A percentile compares a stretch with the other conserved stretches of the same genome.
phyloP scores from a whole-genome alignment of 2,113 vertebrate genomes.

The Hippocampus guttulatus region DNA sequence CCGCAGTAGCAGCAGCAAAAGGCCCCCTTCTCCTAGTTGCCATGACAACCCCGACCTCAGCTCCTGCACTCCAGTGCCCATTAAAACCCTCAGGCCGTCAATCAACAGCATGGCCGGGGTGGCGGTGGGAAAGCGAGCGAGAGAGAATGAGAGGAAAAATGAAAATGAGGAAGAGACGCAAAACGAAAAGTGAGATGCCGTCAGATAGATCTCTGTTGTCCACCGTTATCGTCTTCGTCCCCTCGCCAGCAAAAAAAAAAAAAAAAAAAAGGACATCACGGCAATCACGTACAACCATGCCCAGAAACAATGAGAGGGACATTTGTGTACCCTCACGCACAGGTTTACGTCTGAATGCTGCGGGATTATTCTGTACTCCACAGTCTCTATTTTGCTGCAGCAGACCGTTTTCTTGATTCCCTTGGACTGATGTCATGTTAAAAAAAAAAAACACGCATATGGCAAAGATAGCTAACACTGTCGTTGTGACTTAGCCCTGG shows the following conservation, averaged over 20 bases:
- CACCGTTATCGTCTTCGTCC: slow-evolving; percentile 40
- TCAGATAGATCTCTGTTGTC: slow-evolving; percentile 67
- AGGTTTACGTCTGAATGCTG: neutral
- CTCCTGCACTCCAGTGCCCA: slow-evolving; percentile 80
- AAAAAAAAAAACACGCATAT: no score
- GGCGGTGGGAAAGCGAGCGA: slow-evolving; percentile 29
- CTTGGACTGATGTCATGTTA: no score
- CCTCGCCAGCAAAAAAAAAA: slow-evolving; percentile 25
- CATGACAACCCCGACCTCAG: slow-evolving; percentile 80
- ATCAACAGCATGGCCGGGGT: slow-evolving; percentile 74
- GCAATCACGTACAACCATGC: slow-evolving; percentile 47
- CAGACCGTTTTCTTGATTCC: neutral
- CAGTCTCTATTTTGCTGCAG: neutral
- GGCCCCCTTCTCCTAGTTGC: slow-evolving; percentile 77
- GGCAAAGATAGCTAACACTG: neutral
- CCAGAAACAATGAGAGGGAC: slow-evolving; percentile 23
- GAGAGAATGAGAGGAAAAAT: slow-evolving; percentile 11
- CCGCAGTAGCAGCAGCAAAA: slow-evolving; percentile 73
- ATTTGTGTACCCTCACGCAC: neutral
- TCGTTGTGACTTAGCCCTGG: neutral
- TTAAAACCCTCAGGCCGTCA: slow-evolving; percentile 83
- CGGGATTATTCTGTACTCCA: neutral
- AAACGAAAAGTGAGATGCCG: slow-evolving; percentile 42
- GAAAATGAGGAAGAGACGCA: slow-evolving; percentile 28
- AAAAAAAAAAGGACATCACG: no score